Evolutionary conservation across 2,888 invertebrate species (phyloP).

Genomic region (Andricus quercusramuli): DNA sequence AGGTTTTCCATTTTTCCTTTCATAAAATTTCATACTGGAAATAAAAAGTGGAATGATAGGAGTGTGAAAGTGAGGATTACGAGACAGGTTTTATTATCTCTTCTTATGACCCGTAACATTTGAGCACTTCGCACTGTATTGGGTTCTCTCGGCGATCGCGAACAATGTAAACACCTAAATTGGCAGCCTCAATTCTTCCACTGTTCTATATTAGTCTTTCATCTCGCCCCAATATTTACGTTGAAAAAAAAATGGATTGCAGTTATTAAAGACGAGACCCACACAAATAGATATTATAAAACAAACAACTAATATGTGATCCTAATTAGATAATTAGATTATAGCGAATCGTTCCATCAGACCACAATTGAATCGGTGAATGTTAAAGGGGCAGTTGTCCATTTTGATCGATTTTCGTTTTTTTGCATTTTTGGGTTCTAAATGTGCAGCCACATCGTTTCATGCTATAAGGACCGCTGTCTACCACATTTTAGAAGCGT

Average conservation of each 20-base stretch:
- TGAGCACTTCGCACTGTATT: slow-evolving; percentile 33
- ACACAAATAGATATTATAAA: background rate
- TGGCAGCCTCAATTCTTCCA: background rate
- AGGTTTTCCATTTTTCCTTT: background rate
- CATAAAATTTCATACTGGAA: background rate
- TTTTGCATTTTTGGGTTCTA: no score
- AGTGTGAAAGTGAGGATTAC: slow-evolving; percentile 7
- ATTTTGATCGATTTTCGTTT: no score
- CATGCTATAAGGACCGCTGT: no score
- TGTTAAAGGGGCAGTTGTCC: no score
- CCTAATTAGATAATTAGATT: no score
- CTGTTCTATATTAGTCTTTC: background rate
- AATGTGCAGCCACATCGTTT: no score
- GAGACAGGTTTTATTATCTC: slow-evolving; percentile 7
- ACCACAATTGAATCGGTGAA: no score
- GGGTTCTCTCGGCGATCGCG: slow-evolving; percentile 1
- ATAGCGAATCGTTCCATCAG: no score
- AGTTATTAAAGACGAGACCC: background rate
- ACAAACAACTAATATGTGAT: background rate
- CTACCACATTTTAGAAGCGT: no score
- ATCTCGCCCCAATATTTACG: background rate
- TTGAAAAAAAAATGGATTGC: background rate
- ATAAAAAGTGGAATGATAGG: background rate
- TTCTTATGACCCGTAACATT: slow-evolving; percentile 33
- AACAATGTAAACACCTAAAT: slow-evolving; percentile 39